Conservation (phyloP, 2,888 invertebrate species). For the Hirtodrosophila trivittata region DNA sequence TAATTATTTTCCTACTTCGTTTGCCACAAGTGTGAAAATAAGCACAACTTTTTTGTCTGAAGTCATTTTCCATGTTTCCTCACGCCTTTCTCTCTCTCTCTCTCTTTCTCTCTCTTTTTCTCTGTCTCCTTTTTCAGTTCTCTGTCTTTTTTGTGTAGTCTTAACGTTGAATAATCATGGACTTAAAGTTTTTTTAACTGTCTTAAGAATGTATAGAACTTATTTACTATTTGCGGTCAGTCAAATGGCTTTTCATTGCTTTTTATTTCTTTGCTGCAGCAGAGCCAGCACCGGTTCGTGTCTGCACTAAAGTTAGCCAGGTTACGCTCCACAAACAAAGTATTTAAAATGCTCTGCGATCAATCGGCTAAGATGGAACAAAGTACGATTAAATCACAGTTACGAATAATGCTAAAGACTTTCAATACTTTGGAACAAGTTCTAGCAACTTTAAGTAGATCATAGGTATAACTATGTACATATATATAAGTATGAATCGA, state of each 20-base stretch:
- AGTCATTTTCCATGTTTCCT: slow-evolving; percentile 61
- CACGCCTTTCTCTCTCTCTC: not conserved
- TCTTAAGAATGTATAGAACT: slow-evolving; percentile 53
- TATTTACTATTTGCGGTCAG: slow-evolving; percentile 38
- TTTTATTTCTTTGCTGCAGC: slow-evolving; percentile 22
- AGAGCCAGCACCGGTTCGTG: slow-evolving; percentile 47
- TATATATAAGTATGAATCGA: too few species aligned
- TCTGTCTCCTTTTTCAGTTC: too few species aligned
- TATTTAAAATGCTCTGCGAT: slow-evolving; percentile 10
- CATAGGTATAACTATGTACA: too few species aligned
- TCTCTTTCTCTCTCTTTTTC: slow-evolving; percentile 12
- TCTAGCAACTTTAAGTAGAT: too few species aligned
- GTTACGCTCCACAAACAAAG: slow-evolving; percentile 46
- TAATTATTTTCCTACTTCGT: slow-evolving; percentile 73
- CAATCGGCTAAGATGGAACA: not conserved
- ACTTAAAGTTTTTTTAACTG: slow-evolving; percentile 48
- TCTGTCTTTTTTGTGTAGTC: slow-evolving; percentile 33
- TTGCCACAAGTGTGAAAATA: slow-evolving; percentile 77
- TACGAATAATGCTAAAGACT: too few species aligned
- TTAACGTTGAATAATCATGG: slow-evolving; percentile 46
- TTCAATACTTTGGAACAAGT: too few species aligned
- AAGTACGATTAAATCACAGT: too few species aligned
- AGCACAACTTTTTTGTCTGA: slow-evolving; percentile 65
- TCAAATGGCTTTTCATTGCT: not conserved
- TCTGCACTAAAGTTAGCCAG: slow-evolving; percentile 34